Evolutionary conservation across 2,113 vertebrate genomes (phyloP), one percentile per base, ranked within the genome.

Genomic region (Chlamydotis undulata): DNA sequence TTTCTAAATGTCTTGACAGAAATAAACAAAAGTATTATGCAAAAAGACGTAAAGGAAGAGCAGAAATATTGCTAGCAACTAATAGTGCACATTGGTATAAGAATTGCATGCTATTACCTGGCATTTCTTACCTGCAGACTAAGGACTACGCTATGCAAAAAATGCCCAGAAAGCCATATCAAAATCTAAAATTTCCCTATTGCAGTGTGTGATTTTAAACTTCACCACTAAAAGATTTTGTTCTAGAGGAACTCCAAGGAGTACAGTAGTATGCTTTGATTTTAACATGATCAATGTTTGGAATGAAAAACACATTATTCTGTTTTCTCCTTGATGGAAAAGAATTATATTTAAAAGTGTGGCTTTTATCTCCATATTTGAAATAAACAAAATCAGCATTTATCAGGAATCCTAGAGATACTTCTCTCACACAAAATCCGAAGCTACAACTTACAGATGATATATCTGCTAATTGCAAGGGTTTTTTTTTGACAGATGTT

Each of bases 401-500:
- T 39, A 39, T 39, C 39, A 84, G 65, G n/a, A 97, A 92, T 89
- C 92, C 55, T 86, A 89, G 93, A 96, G 92, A 61, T 91, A 84
- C 91, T 96, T 94, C 86, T 95, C 75, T 82, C 74, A 35, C 86
- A 37, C 15, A 93, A 93, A 96, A 75, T 95, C 80, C 85, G 95
- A 97, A 97, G 88, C 64, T 88, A 89, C 94, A 96, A 96, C 69
- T 96, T 94, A 89, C 61, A 83, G 83, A 96, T 24, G 89, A 95
- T 92, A 97, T 91, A 94, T 96, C 96, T 96, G 97, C 93, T 98
- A 96, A 98, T 97, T 98, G 96, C 94, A 93, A 97, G 37, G 37
- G 92, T 96, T 96, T 94, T 95, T 97, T 97, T 98, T 47, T 98
- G 98, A 98, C 98, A 98, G 97, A 97, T 98, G 97, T 98, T 98